Evolutionary conservation across 2,113 vertebrate genomes (phyloP).

Genomic region (Thunnus maccoyii): DNA sequence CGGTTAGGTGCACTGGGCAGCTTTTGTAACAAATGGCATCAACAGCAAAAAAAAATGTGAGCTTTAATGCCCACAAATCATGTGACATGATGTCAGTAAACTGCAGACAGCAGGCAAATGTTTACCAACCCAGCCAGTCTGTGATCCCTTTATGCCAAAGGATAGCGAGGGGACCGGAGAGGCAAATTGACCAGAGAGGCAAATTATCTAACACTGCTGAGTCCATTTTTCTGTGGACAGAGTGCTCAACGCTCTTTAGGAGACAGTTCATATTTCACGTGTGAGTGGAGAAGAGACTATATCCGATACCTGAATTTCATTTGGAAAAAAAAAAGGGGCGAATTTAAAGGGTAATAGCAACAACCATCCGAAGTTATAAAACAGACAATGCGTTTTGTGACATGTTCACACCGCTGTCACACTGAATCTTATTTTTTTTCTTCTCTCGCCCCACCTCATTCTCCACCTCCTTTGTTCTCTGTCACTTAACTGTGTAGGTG

Average conservation of each 20-base stretch:
- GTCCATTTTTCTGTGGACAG: constrained; percentile 53
- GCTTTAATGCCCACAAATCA: constrained; percentile 25
- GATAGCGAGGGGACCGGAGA: constrained; percentile 37
- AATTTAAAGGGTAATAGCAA: constrained; percentile 32
- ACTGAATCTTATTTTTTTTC: not conserved
- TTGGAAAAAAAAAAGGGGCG: constrained; percentile 42
- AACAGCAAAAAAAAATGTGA: not conserved
- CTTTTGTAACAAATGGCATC: constrained; percentile 4
- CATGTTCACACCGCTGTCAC: constrained; percentile 32
- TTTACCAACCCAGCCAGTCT: constrained; percentile 40
- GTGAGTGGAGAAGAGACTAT: constrained; percentile 50
- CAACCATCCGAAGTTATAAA: constrained; percentile 9
- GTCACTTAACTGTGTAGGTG: constrained; percentile 60
- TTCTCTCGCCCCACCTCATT: not conserved
- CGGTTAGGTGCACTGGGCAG: not conserved
- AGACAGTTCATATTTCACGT: constrained; percentile 60
- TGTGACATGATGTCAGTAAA: constrained; percentile 52
- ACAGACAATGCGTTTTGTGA: constrained; percentile 3
- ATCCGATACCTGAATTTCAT: constrained; percentile 58
- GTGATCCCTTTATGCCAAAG: constrained; percentile 45
- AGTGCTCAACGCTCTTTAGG: constrained; percentile 37
- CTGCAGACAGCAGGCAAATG: constrained; percentile 55
- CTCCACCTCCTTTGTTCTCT: constrained; percentile 34
- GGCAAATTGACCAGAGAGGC: constrained; percentile 46
- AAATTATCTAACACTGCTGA: constrained; percentile 51